Base-by-base conservation (phyloP, 2,797 vertebrate genomes). In the Cephalopachus bancanus region DNA sequence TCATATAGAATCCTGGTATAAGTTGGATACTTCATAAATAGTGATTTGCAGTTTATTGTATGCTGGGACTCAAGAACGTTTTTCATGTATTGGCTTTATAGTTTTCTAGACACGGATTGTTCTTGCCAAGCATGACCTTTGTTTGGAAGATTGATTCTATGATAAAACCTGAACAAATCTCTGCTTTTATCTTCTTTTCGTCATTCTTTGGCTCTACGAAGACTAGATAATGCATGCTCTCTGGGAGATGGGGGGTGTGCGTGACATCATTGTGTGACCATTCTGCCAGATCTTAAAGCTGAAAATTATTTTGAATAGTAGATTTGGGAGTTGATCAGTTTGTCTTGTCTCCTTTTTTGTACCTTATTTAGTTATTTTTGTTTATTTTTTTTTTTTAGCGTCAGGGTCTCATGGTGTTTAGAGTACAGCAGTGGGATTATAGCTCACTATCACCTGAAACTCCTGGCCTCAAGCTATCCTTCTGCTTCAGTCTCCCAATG, bases 11-110 rank as follows among this genome's bases (percentile, higher is more conserved):
- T 26, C 65, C 22, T 11, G 16, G 1, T 10, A 11, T 89, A 89
- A 89, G 93, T 28, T 94, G 33, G n/a, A 80, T 94, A 20, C 53
- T 89, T 96, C 89, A 64, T 89, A 89, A 93, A 62, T 9, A 59
- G 20, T 91, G 78, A 95, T 93, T 88, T 93, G 79, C 7, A 33
- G 53, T 53, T 79, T 17, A 49, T 5, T 93, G 62, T 72, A 69
- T 53, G 7, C 55, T 91, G 37, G 19, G 65, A 60, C 11, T 85
- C 64, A 85, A 92, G 69, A 94, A 55, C 14, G 60, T 89, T 95
- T 93, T 93, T 94, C 37, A 75, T 65, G 28, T 85, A 10, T 89
- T 94, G 33, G n/a, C 28, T 91, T 78, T 91, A 79, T 81, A 92
- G 85, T 95, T 97, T 91, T 79, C 64, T 86, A 37, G 53, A 88